A percentile compares a stretch with the other conserved stretches of the same genome.
Conservation (phyloP, 2,113 vertebrate species). For the Ceuthmochares aereus region DNA sequence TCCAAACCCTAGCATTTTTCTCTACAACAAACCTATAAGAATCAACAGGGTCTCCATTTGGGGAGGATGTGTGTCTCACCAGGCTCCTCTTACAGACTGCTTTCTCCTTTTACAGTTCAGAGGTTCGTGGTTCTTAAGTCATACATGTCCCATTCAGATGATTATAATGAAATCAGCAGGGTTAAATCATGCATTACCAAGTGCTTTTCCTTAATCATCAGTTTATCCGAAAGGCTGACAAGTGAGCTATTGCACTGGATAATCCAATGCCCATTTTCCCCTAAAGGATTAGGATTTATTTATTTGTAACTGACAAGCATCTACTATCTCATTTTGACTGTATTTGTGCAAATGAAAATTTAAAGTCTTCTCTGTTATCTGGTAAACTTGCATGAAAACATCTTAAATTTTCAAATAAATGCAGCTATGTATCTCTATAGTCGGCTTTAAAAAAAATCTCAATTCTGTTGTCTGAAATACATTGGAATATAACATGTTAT, state of each 20-base stretch:
- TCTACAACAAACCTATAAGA: background rate
- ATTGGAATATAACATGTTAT: background rate
- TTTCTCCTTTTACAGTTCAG: background rate
- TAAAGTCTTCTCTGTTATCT: background rate
- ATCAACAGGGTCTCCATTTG: background rate
- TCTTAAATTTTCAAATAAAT: background rate
- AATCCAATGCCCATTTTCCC: slow-evolving; percentile 14
- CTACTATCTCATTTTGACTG: background rate
- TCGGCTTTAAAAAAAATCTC: background rate
- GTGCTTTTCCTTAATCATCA: slow-evolving; percentile 39
- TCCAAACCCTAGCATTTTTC: background rate
- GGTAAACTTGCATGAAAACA: background rate
- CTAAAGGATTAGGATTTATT: slow-evolving; percentile 48
- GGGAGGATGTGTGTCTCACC: fast-evolving
- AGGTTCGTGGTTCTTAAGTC: background rate
- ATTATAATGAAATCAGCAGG: slow-evolving; percentile 30
- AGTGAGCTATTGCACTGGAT: background rate
- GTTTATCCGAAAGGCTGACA: slow-evolving; percentile 28
- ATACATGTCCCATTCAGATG: background rate
- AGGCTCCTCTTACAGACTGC: background rate
- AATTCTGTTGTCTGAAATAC: slow-evolving; percentile 11
- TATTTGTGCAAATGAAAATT: slow-evolving; percentile 6
- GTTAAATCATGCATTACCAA: slow-evolving; percentile 27
- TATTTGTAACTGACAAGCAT: slow-evolving; percentile 1
- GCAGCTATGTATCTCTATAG: background rate